phyloP scores from a whole-genome alignment of 2,113 vertebrate species.

The Callospermophilus lateralis region DNA sequence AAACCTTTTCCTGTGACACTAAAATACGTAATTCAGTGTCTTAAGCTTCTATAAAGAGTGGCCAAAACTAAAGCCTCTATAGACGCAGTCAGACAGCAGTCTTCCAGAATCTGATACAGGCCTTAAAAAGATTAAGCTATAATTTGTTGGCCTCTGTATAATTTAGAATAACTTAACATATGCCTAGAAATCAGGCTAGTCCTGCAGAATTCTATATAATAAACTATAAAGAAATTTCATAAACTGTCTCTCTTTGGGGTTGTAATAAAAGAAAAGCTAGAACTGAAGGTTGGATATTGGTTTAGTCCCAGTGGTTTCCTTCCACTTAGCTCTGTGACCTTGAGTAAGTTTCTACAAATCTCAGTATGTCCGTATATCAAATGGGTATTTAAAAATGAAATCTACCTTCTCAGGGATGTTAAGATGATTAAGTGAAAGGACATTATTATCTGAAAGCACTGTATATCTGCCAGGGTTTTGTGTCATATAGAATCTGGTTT shows the following conservation, averaged over 20 bases:
- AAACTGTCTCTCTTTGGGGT: neutral
- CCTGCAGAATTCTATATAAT: neutral
- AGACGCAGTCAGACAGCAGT: neutral
- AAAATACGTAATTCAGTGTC: constrained; percentile 53
- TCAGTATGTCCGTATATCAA: neutral
- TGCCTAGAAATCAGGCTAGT: neutral
- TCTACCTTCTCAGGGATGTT: neutral
- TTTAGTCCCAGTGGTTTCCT: neutral
- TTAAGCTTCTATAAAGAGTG: constrained; percentile 48
- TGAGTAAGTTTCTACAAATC: neutral
- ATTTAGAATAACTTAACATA: neutral
- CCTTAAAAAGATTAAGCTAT: neutral
- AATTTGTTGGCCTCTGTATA: neutral
- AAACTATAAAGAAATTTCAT: neutral
- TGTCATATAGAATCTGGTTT: neutral
- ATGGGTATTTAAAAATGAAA: neutral
- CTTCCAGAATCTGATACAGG: neutral
- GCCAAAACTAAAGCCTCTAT: neutral
- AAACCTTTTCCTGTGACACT: constrained; percentile 62
- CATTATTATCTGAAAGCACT: neutral
- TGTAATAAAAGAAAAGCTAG: neutral
- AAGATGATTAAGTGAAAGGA: neutral
- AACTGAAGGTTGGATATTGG: neutral
- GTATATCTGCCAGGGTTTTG: neutral
- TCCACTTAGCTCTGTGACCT: neutral